A percentile compares a stretch with the other conserved stretches of the same genome.
Conservation (phyloP, 2,888 invertebrate species). For the Leucania comma region DNA sequence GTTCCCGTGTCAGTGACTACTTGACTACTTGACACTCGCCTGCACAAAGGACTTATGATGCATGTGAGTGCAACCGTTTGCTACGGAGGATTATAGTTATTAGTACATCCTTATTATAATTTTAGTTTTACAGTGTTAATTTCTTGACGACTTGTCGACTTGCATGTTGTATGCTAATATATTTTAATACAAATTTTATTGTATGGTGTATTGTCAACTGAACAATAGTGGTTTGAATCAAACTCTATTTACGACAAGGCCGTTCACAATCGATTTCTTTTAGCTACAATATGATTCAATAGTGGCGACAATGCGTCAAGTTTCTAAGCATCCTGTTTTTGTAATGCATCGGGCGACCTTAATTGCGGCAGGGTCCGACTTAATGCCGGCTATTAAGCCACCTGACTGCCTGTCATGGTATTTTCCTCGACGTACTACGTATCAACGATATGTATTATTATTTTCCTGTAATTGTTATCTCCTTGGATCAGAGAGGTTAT, state of each 20-base stretch:
- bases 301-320: slow-evolving; percentile 64
- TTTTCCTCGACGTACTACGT: slow-evolving; percentile 61
- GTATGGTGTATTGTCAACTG: slow-evolving; percentile 58
- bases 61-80: slow-evolving; percentile 81
- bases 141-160: slow-evolving; percentile 11
- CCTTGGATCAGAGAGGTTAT: slow-evolving; percentile 51
- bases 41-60: slow-evolving; percentile 82
- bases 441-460: slow-evolving; percentile 49
- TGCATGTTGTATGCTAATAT: slow-evolving; percentile 37
- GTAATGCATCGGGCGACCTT: slow-evolving; percentile 64
- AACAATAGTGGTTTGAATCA: slow-evolving; percentile 66
- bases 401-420: slow-evolving; percentile 59
- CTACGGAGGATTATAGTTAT: slow-evolving; percentile 43
- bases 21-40: slow-evolving; percentile 73
- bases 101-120: slow-evolving; percentile 18
- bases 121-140: neutral
- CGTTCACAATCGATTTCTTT: slow-evolving; percentile 69
- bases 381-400: slow-evolving; percentile 68
- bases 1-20: slow-evolving; percentile 83
- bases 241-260: slow-evolving; percentile 66
- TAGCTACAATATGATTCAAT: slow-evolving; percentile 60
- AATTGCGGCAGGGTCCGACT: slow-evolving; percentile 63
- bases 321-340: slow-evolving; percentile 75
- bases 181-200: slow-evolving; percentile 43
- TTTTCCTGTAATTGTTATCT: slow-evolving; percentile 59